phyloP scores from a whole-genome alignment of 64 coral and sea anemone genomes.

The Porites australiensis region DNA sequence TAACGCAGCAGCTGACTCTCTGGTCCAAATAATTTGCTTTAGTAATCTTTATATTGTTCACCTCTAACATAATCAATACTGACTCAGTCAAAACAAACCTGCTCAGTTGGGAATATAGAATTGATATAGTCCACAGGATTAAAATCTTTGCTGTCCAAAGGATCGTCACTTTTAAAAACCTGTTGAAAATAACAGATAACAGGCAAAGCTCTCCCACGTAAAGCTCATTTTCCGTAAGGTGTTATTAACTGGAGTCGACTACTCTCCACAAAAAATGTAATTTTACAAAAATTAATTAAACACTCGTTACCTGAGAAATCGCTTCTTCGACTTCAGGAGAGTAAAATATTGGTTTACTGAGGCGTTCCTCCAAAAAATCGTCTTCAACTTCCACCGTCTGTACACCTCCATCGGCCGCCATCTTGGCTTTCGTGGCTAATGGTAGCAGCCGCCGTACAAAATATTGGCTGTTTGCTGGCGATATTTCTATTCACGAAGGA shows the following conservation, averaged over 20 bases:
- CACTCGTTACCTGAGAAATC: constrained; percentile 81
- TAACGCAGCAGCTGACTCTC: no score
- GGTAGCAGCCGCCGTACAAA: constrained; percentile 66
- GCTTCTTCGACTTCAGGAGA: constrained; percentile 95
- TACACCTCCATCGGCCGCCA: constrained; percentile 73
- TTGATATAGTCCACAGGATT: constrained; percentile 99
- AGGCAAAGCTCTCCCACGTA: no score
- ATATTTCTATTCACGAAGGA: no score
- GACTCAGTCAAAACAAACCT: constrained; percentile 58
- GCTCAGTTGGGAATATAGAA: constrained; percentile 97
- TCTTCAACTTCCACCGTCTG: constrained; percentile 50
- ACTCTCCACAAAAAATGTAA: no score
- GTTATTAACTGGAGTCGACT: no score
- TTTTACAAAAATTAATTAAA: background rate
- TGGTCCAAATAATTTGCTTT: no score
- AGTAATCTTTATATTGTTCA: no score
- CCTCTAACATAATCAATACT: no score
- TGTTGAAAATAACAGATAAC: constrained; percentile 4
- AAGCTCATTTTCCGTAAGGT: background rate
- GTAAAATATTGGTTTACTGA: constrained; percentile 88
- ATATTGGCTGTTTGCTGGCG: background rate
- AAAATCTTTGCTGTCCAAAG: constrained; percentile 97
- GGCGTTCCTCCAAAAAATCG: constrained; percentile 89
- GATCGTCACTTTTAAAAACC: constrained; percentile 98
- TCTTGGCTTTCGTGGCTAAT: constrained; percentile 64